phyloP scores from a whole-genome alignment of 1,140 invertebrate species.

The Cyclargus thomasi region DNA sequence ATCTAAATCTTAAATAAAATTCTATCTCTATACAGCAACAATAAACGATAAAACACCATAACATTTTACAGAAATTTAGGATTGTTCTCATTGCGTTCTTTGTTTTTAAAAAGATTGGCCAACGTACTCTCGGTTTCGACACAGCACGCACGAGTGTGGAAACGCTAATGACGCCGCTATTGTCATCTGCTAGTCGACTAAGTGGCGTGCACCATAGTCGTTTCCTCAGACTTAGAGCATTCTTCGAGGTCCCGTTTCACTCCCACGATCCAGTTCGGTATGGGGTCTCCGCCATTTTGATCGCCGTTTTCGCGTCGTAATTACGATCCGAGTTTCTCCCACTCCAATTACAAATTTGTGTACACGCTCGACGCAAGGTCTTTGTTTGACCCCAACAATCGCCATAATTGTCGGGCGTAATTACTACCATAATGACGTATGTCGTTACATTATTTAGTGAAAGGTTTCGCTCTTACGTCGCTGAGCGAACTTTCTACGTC shows the following conservation, averaged over 20 bases:
- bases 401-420: slow-evolving; percentile 42
- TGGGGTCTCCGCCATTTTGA: slow-evolving; percentile 47
- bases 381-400: slow-evolving; percentile 63
- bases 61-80: slow-evolving; percentile 4
- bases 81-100: slow-evolving; percentile 37
- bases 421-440: slow-evolving; percentile 24
- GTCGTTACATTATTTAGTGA: slow-evolving; percentile 16
- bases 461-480: slow-evolving; percentile 7
- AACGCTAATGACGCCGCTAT: slow-evolving; percentile 60
- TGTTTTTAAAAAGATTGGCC: slow-evolving; percentile 33
- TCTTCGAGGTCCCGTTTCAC: slow-evolving; percentile 68
- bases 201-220: slow-evolving; percentile 46
- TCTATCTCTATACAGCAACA: too few relatives aligned
- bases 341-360: slow-evolving; percentile 62
- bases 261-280: slow-evolving; percentile 68
- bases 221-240: slow-evolving; percentile 55
- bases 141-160: slow-evolving; percentile 61
- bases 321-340: slow-evolving; percentile 67
- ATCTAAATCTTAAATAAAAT: too few relatives aligned
- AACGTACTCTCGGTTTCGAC: slow-evolving; percentile 67
- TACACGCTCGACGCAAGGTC: slow-evolving; percentile 39
- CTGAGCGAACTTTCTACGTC: slow-evolving; percentile 10
- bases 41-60: too few relatives aligned
- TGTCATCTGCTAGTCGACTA: slow-evolving; percentile 36
- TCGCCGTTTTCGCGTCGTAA: slow-evolving; percentile 64